A percentile compares a stretch with the other conserved stretches of the same genome.
Evolutionary conservation across 2,113 vertebrate species (phyloP).

Genomic region (Malurus alboscapulatus): DNA sequence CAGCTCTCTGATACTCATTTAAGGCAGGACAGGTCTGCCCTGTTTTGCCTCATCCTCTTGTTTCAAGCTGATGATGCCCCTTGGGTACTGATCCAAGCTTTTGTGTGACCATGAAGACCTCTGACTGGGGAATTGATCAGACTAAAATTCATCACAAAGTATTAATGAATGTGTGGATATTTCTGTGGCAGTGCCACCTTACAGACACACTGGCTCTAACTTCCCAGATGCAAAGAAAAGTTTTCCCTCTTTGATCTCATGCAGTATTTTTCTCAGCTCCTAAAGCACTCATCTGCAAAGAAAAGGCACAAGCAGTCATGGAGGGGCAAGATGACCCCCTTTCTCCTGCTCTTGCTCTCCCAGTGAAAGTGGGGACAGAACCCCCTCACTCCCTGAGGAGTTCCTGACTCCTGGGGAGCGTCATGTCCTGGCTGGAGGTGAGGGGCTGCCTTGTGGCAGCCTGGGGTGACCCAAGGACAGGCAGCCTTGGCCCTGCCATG

Average conservation of each 20-base stretch:
- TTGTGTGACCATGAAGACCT: background rate
- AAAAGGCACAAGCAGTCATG: background rate
- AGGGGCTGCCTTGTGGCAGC: accelerated
- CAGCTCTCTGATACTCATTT: background rate
- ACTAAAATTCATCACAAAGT: background rate
- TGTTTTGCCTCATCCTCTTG: accelerated
- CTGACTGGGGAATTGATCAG: background rate
- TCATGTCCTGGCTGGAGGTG: accelerated
- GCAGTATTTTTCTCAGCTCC: background rate
- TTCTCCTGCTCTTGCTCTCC: accelerated
- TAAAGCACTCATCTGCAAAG: background rate
- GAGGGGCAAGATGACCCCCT: background rate
- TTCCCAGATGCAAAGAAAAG: background rate
- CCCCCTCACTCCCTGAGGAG: background rate
- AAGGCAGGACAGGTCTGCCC: background rate
- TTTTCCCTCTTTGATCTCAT: background rate
- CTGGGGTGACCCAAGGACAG: background rate
- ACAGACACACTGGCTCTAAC: background rate
- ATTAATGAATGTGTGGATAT: background rate
- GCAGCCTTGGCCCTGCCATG: background rate
- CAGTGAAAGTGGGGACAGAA: background rate
- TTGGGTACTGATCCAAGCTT: background rate
- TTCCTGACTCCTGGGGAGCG: background rate
- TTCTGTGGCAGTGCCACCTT: background rate
- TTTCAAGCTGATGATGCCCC: background rate